Base-by-base conservation (phyloP, 1,140 invertebrate species). In the Berghia stephanieae region DNA sequence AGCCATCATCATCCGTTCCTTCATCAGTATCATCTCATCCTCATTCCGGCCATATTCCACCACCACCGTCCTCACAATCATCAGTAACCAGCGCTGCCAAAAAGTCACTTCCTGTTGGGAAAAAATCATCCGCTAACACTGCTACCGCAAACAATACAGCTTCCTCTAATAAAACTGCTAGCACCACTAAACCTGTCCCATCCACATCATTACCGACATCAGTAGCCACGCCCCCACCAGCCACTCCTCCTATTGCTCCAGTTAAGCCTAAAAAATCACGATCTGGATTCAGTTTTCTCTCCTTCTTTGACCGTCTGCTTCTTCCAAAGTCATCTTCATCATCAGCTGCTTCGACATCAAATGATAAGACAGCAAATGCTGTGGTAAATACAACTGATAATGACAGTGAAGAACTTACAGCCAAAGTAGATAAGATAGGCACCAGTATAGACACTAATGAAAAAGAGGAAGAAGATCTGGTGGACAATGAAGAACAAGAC, bases 291-390 rank as follows among this genome's bases (percentile, higher is more conserved):
- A 76, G 74, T 36, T 16, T 76, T 5, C 34, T 76, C 10, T 67
- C 60, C 4, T 76, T 76, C 43, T 76, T 76, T 68, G 74, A 76
- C 63, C 38, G 74, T 24, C 67, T 76, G 21, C 74, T 76, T n/a
- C 63, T 76, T 1, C 74, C 74, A 2, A 18, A 57, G 24, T 44
- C 72, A 34, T 18, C 49, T 38, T 16, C 72, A 34, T 16, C 68
- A 44, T 40, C 34, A 24, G 21, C 2, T 1, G 6, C 36, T 24
- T 24, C 55, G 34, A 38, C 13, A 24, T 40, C 34, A 27, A 43
- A 27, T 3, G 6, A 60, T 8, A 18, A 24, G 21, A 8, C 57
- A 8, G 8, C 31, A 8, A 27, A 60, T 27, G 8, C 24, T 6
- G 31, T 27, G 8, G 3, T 27, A 1, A 55, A 13, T 38, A 6